Evolutionary conservation across 53 echinoderm and acorn worm genomes (phyloP).

Genomic region (Apostichopus leukothele): DNA sequence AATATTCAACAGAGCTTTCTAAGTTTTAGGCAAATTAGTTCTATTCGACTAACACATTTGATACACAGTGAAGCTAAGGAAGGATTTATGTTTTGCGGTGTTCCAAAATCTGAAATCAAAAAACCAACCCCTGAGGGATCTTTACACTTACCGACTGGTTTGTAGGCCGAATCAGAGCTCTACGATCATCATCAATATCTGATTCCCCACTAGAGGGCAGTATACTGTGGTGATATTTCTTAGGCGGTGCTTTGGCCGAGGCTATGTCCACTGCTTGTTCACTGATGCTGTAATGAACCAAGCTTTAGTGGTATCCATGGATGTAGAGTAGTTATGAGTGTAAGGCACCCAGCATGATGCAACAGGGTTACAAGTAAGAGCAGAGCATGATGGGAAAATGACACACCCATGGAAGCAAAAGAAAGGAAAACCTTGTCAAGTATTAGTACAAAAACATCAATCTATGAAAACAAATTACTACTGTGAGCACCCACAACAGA

Average conservation of each 20-base stretch:
- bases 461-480: not conserved
- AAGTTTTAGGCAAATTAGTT: too few species aligned
- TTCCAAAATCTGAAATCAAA: too few species aligned
- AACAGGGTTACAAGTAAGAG: not conserved
- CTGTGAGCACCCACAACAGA: not conserved
- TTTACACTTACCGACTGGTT: not conserved
- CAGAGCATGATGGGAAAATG: not conserved
- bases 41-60: too few species aligned
- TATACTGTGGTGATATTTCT: not conserved
- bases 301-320: constrained; percentile 19
- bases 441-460: not conserved
- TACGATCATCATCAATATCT: constrained; percentile 16
- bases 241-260: not conserved
- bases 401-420: not conserved
- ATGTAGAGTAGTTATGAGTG: not conserved
- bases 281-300: constrained; percentile 43
- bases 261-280: constrained; percentile 16
- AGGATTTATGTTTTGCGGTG: too few species aligned
- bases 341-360: not conserved
- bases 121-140: not conserved
- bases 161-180: not conserved
- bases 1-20: too few species aligned
- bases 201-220: constrained; percentile 13
- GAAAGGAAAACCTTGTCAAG: not conserved
- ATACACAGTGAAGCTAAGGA: too few species aligned